These are phyloP conservation scores for Pterophyllum scalare DNA, from an alignment of 2,113 vertebrate species.

Conservation along the genomic window DNA sequence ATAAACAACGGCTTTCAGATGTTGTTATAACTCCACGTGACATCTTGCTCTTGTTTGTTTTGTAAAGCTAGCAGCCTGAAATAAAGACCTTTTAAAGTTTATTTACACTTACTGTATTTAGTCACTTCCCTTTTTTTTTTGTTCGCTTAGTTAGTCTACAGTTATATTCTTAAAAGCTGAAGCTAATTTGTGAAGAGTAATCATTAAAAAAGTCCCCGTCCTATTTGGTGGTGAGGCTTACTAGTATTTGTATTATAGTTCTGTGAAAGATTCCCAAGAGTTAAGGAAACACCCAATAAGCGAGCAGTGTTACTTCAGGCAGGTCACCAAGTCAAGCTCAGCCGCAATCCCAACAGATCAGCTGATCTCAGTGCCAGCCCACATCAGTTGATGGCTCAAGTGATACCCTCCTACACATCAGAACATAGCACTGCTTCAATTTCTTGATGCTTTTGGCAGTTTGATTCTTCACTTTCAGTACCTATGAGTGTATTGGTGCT, in stretches of 20 bases:
- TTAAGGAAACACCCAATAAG: background rate
- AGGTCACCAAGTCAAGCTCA: slow-evolving; percentile 7
- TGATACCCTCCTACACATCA: background rate
- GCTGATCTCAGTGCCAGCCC: slow-evolving; percentile 5
- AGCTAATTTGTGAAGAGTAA: background rate
- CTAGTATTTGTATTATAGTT: background rate
- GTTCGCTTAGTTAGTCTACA: background rate
- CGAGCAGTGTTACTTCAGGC: background rate
- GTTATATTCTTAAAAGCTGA: background rate
- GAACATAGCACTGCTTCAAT: background rate
- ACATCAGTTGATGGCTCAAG: slow-evolving; percentile 1
- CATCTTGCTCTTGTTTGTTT: too few species aligned
- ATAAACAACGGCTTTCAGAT: background rate
- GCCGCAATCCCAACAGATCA: slow-evolving; percentile 1
- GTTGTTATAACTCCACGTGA: background rate
- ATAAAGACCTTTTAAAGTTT: too few species aligned
- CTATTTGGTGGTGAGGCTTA: background rate
- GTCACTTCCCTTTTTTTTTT: too few species aligned
- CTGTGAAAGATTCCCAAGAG: background rate
- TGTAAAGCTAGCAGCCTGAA: too few species aligned
- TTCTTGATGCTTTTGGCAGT: background rate
- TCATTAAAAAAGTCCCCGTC: background rate
- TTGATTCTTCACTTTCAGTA: background rate
- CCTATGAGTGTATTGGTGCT: too few species aligned
- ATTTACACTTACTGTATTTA: background rate